These are phyloP conservation scores for Peromyscus eremicus DNA, from an alignment of 2,797 vertebrate genomes.

Conservation along the genomic window DNA sequence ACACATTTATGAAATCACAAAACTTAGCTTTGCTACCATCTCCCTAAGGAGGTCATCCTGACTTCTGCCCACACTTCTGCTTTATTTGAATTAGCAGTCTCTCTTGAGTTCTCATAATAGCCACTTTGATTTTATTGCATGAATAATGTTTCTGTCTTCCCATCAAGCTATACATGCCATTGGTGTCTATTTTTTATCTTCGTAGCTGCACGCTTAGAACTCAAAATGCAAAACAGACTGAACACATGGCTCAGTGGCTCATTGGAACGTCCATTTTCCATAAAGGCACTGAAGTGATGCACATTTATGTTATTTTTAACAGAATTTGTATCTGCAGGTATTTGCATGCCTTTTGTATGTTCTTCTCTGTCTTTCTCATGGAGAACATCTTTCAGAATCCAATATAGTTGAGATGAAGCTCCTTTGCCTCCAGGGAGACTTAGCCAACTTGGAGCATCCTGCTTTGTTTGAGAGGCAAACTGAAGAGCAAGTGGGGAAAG, in stretches of 20 bases:
- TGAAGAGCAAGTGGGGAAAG: background rate
- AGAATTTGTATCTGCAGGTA: background rate
- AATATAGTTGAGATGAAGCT: conserved; percentile 6
- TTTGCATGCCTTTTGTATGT: background rate
- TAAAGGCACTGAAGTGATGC: background rate
- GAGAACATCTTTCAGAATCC: background rate
- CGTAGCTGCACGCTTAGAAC: background rate
- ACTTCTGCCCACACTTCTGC: background rate
- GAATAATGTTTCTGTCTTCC: background rate
- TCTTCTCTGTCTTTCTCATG: background rate
- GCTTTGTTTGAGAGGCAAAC: background rate
- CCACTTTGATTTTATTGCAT: background rate
- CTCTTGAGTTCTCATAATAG: background rate
- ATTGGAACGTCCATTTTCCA: background rate
- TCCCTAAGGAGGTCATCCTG: background rate
- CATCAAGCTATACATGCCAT: background rate
- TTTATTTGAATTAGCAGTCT: background rate
- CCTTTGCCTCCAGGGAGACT: background rate
- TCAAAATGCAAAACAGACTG: conserved; percentile 8
- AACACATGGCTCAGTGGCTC: background rate
- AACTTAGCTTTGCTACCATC: background rate
- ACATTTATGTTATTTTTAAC: background rate
- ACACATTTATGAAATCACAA: background rate
- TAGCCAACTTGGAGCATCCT: background rate
- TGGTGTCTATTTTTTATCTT: background rate